Evolutionary conservation across 2,113 vertebrate genomes (phyloP).

Genomic region (Tympanuchus pallidicinctus): DNA sequence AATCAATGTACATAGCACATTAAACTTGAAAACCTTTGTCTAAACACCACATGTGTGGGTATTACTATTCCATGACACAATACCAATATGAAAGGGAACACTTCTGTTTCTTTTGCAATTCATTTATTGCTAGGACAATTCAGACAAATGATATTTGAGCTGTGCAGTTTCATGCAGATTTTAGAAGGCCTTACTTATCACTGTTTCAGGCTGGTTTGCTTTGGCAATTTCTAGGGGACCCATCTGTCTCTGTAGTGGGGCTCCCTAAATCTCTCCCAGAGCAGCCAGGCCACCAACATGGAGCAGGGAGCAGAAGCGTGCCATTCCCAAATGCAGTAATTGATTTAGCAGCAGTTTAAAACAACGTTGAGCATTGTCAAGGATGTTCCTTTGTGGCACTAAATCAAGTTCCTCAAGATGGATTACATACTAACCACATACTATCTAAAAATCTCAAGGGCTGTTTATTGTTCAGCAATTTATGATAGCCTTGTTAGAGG

Average conservation of each 20-base stretch:
- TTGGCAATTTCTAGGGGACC: constrained; percentile 27
- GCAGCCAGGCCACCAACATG: background rate
- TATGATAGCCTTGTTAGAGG: constrained; percentile 78
- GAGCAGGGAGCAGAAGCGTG: constrained; percentile 16
- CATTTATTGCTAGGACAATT: background rate
- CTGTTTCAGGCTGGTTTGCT: constrained; percentile 31
- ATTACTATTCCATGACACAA: background rate
- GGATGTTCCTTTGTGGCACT: constrained; percentile 70
- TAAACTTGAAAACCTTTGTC: background rate
- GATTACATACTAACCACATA: constrained; percentile 75
- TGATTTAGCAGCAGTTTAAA: constrained; percentile 84
- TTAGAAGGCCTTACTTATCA: background rate
- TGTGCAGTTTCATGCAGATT: background rate
- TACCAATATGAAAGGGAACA: background rate
- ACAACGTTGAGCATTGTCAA: constrained; percentile 76
- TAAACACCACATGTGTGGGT: background rate
- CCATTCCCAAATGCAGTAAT: constrained; percentile 65
- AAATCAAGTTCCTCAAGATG: constrained; percentile 79
- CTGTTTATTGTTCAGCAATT: constrained; percentile 79
- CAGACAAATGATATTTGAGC: constrained; percentile 1
- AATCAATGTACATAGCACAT: background rate
- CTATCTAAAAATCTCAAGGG: constrained; percentile 79
- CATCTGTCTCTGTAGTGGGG: background rate
- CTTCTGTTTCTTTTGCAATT: background rate
- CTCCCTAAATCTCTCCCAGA: constrained; percentile 38